Conservation (phyloP, 2,888 invertebrate species). For the Amitus sp. region DNA sequence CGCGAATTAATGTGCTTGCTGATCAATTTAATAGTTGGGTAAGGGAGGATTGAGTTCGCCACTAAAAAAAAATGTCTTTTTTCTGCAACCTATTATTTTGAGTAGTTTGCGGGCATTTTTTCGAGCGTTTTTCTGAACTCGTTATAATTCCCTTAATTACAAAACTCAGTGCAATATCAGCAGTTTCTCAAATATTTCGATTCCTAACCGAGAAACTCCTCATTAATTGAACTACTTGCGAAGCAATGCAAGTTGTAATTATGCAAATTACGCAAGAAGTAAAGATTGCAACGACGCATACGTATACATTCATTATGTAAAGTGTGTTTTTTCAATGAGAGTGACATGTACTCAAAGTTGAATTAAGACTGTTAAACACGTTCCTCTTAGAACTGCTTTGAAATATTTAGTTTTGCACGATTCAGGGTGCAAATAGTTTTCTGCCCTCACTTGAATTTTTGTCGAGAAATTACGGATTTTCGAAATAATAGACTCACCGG, state of each 20-base stretch:
- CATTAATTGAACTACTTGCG: constrained; percentile 20
- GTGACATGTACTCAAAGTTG: constrained; percentile 20
- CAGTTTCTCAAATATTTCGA: constrained; percentile 10
- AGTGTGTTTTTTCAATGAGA: constrained; percentile 22
- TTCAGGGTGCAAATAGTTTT: not conserved
- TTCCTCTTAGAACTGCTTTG: constrained; percentile 6
- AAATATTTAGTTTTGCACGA: not conserved
- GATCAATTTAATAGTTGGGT: too few species aligned
- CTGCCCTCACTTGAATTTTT: not conserved
- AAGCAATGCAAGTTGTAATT: constrained; percentile 25
- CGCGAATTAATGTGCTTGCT: too few species aligned
- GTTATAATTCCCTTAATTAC: not conserved
- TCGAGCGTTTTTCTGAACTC: too few species aligned
- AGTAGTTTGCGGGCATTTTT: too few species aligned
- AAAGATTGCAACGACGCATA: constrained; percentile 23
- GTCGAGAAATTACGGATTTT: not conserved
- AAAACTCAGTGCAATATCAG: not conserved
- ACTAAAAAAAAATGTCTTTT: too few species aligned
- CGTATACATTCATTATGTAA: constrained; percentile 23
- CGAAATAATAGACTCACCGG: not conserved
- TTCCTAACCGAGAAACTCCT: constrained; percentile 7
- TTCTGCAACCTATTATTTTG: too few species aligned
- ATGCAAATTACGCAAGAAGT: constrained; percentile 16
- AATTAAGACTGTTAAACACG: constrained; percentile 19
- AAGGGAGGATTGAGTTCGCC: too few species aligned